phyloP scores from a whole-genome alignment of 2,888 invertebrate species.

The Drosophila diplacantha region DNA sequence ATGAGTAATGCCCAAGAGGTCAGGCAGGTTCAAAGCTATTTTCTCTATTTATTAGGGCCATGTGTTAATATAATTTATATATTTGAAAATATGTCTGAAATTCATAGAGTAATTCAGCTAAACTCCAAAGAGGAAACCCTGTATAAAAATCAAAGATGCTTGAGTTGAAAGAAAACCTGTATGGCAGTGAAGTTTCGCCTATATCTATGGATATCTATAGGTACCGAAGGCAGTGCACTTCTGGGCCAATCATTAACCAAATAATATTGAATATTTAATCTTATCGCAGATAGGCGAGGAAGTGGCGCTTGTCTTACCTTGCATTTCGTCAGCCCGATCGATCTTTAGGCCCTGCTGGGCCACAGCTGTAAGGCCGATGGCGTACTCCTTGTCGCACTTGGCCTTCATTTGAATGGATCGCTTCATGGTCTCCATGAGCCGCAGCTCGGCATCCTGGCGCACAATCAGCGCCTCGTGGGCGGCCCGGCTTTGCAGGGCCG shows the following conservation, averaged over 20 bases:
- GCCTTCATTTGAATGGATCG: conserved; percentile 91
- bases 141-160: background rate
- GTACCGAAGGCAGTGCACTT: background rate
- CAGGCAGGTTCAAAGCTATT: conserved; percentile 11
- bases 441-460: conserved; percentile 94
- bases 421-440: conserved; percentile 94
- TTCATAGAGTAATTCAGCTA: background rate
- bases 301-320: conserved; percentile 70
- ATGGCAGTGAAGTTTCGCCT: background rate
- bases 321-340: conserved; percentile 80
- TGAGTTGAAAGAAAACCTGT: background rate
- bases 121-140: background rate
- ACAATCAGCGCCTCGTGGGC: conserved; percentile 94
- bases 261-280: conserved; percentile 2
- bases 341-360: conserved; percentile 90
- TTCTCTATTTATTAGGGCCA: background rate
- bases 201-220: background rate
- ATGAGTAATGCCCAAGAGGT: conserved; percentile 21
- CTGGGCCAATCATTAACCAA: conserved; percentile 6
- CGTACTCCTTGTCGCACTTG: conserved; percentile 95
- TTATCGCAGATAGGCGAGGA: conserved; percentile 16
- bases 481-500: conserved; percentile 89
- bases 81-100: conserved; percentile 5
- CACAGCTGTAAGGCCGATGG: conserved; percentile 88
- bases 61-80: conserved; percentile 2